These are phyloP conservation scores for Poliocrania exsul DNA, from an alignment of 2,797 vertebrate genomes.

Conservation along the genomic window DNA sequence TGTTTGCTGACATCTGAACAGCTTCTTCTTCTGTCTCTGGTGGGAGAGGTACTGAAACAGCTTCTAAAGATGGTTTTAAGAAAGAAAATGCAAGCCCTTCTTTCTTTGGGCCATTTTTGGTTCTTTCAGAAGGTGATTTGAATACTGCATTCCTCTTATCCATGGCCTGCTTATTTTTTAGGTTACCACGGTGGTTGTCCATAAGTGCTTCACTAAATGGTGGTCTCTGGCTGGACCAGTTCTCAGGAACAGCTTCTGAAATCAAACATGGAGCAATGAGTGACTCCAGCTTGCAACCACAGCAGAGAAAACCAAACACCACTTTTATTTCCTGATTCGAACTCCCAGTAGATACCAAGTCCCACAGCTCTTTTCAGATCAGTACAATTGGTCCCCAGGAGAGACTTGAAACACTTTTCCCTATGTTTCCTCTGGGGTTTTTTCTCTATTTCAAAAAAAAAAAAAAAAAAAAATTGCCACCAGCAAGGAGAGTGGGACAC, in stretches of 20 bases:
- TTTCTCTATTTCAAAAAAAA: background rate
- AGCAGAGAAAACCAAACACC: background rate
- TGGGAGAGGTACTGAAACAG: background rate
- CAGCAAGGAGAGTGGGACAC: background rate
- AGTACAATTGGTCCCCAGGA: background rate
- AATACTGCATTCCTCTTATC: fast-evolving
- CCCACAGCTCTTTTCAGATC: background rate
- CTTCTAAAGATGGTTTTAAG: fast-evolving
- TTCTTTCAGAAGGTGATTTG: fast-evolving
- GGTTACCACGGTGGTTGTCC: fast-evolving
- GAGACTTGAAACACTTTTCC: background rate
- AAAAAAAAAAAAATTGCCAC: too few relatives aligned
- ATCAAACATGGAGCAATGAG: background rate
- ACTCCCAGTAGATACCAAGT: background rate
- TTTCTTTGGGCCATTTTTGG: fast-evolving
- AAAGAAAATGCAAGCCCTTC: fast-evolving
- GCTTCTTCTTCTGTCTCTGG: background rate
- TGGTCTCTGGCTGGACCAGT: background rate
- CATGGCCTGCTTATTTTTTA: background rate
- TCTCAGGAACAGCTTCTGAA: background rate
- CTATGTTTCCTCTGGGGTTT: background rate
- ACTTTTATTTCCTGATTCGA: background rate
- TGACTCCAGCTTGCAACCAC: background rate
- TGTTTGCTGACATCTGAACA: fast-evolving
- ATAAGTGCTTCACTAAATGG: background rate